Base-by-base conservation (phyloP, 2,113 vertebrate species). In the Platanista minor region DNA sequence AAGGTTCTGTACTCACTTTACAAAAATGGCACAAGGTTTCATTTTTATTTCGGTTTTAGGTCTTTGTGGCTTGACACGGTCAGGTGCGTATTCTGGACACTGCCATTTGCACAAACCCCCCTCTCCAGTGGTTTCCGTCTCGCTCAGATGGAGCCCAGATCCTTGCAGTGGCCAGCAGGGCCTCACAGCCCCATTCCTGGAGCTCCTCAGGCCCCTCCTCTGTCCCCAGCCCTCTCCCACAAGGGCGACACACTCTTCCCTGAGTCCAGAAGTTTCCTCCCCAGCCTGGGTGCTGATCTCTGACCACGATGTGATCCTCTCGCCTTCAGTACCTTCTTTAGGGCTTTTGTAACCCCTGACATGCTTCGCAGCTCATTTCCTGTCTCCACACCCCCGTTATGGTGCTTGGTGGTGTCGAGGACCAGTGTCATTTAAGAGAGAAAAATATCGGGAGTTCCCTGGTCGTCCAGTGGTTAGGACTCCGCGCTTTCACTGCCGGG, bases 211-310 rank as follows among this genome's bases (percentile, higher is more conserved):
- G 75, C 46, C 75, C 46, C 46, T 52, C 31, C 3, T 78, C 75
- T 61, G 29, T 62, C 57, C 27, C 59, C 29, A 18, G 23, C 27
- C 15, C 27, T 1, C 9, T 83, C 39, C 39, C 2, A 2, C 41
- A 8, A 31, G 57, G 27, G 27, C 1, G 29, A 41, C 3, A 1
- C 6, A 1, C 27, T 18, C 57, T 61, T 8, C 27, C 25, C 27
- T 13, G 59, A 8, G 41, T 39, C 57, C 18, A 31, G 54, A 20
- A 8, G 36, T 21, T 20, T 2, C 9, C 57, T 82, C 57, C 17
- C 57, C 2, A 6, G 0, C 5, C 17, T 18, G 36, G 4, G 27
- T 9, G 0, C 52, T 27, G 1, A 36, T 3, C 15, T 27, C 15
- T 29, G 31, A 49, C 5, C 46, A 33, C 10, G 17, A 7, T 7